Base-by-base conservation (phyloP, 2,797 vertebrate genomes). In the Enteromius fasciolatus region DNA sequence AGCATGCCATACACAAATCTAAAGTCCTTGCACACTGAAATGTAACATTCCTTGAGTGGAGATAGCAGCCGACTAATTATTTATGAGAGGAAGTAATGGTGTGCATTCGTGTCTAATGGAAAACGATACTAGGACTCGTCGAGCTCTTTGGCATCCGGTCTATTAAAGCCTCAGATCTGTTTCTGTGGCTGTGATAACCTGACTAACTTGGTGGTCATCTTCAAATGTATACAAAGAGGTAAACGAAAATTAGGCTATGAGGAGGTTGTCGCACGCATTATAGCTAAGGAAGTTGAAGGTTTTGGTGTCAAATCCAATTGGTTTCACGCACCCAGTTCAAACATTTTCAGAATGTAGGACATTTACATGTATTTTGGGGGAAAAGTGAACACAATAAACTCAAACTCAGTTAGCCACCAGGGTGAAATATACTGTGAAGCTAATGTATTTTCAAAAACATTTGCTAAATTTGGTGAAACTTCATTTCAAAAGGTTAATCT, bases 71-170 rank as follows among this genome's bases (percentile, higher is more conserved):
- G 23, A 69, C 74, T 68, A 83, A 83, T 83, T 76, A 83, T 83
- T 83, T 12, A 83, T 77, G 28, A 76, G 74, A 77, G 81, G 81
- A 82, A 82, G 74, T 83, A 82, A 57, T 9, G 15, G 23, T 75
- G 80, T 66, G 59, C n/a, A 17, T 59, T 81, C 5, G 52, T 83
- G 50, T 20, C 64, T 69, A 69, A 77, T 69, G 81, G 74, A 83
- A 83, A 83, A 48, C 14, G 64, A 76, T 77, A 82, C 73, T 54
- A 68, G 48, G 73, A 81, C 80, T 54, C 11, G 7, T 75, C 79
- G 3, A 54, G 73, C 28, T 77, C 64, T 76, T 82, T 82, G 74
- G 81, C 81, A 83, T 59, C 23, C 23, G 1, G 63, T 82, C 50
- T 59, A 23, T 44, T 52, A 76, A 76, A 75, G 33, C 61, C 25